Conservation (phyloP, 2,113 vertebrate species). For the Triplophysa dalaica region DNA sequence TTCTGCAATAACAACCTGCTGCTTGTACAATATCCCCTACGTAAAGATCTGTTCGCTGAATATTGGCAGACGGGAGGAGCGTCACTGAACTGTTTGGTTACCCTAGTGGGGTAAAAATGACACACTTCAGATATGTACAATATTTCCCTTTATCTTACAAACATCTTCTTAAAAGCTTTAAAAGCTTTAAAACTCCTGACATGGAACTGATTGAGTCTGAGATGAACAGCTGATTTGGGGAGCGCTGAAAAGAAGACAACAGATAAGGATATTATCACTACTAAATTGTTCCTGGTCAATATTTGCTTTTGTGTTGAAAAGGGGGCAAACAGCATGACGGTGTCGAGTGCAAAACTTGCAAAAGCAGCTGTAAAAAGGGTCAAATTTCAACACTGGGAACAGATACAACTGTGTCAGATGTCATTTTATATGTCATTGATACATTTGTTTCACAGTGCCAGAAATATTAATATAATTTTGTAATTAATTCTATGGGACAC, state of each 20-base stretch:
- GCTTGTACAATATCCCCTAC: no score
- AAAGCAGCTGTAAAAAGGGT: constrained; percentile 16
- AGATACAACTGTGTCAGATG: constrained; percentile 29
- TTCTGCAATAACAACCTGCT: no score
- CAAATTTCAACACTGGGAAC: background rate
- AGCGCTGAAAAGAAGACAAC: background rate
- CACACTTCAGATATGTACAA: no score
- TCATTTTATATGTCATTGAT: background rate
- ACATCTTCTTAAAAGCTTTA: no score
- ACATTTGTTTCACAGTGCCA: background rate
- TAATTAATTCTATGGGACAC: no score
- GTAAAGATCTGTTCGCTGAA: no score
- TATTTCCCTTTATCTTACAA: no score
- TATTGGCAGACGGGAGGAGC: no score
- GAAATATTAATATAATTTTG: no score
- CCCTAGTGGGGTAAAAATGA: no score
- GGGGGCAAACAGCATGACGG: background rate
- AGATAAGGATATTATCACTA: constrained; percentile 17
- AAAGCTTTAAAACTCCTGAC: background rate
- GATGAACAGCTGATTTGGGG: constrained; percentile 23
- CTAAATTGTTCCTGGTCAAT: constrained; percentile 18
- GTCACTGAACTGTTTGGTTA: no score
- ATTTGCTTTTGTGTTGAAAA: constrained; percentile 28
- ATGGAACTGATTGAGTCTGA: background rate
- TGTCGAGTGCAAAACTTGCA: background rate